Conservation (phyloP, 2,888 invertebrate genomes). For the Hofmannophila pseudospretella region DNA sequence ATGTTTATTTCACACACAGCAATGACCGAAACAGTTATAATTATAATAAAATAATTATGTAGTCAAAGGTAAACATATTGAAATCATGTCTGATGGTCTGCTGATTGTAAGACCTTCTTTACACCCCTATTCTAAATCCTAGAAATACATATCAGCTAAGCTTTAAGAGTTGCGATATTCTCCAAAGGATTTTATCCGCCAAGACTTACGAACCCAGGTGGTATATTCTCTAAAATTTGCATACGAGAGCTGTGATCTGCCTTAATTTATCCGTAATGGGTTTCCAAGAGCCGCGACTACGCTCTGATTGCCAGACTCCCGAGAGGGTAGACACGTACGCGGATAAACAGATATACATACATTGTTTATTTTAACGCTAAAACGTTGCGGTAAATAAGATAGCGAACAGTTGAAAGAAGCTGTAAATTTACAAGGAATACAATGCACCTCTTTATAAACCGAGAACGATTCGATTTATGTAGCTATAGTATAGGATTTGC, state of each 20-base stretch:
- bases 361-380: conserved; percentile 10
- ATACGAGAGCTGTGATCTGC: conserved; percentile 48
- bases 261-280: conserved; percentile 71
- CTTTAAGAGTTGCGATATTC: conserved; percentile 9
- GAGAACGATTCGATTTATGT: no score
- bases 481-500: no score
- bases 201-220: conserved; percentile 8
- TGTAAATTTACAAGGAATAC: not conserved
- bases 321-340: conserved; percentile 30
- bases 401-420: not conserved
- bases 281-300: conserved; percentile 57
- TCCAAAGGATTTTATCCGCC: conserved; percentile 13
- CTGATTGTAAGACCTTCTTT: no score
- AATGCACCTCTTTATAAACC: no score
- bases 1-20: no score
- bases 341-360: conserved; percentile 1
- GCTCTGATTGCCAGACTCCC: conserved; percentile 69
- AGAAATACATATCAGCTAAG: not conserved
- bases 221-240: conserved; percentile 28
- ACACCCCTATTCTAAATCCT: no score
- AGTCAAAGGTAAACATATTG: no score
- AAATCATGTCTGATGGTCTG: no score
- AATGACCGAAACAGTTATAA: no score
- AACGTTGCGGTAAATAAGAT: not conserved
- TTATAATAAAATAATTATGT: no score